A percentile compares a stretch with the other conserved stretches of the same genome.
Evolutionary conservation across 2,888 invertebrate species (phyloP).

Genomic region (Xestia sexstrigata): DNA sequence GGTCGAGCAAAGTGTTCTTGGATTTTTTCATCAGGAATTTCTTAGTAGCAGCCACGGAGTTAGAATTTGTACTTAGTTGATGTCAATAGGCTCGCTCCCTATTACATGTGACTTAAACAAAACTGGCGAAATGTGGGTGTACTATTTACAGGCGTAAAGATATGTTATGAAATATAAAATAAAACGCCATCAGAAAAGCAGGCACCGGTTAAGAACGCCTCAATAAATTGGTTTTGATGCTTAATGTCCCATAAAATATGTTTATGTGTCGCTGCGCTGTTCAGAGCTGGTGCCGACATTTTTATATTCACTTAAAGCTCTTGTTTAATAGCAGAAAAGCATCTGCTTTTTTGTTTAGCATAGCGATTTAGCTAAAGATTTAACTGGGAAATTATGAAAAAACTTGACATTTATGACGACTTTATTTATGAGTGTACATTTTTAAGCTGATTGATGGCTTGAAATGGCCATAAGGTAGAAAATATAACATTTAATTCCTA

Average conservation of each 20-base stretch:
- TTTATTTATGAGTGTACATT: neutral
- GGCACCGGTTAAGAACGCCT: slow-evolving; percentile 12
- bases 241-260: slow-evolving; percentile 51
- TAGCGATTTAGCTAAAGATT: neutral
- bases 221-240: slow-evolving; percentile 37
- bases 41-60: too few species aligned
- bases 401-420: neutral
- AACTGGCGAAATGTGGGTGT: neutral
- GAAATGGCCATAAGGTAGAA: too few species aligned
- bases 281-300: slow-evolving; percentile 1
- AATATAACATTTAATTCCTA: too few species aligned
- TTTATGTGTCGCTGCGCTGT: slow-evolving; percentile 30
- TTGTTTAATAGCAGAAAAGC: neutral
- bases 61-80: neutral
- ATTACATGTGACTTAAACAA: neutral
- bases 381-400: neutral
- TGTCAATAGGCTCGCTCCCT: neutral
- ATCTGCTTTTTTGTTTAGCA: slow-evolving; percentile 15
- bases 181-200: neutral
- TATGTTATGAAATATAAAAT: slow-evolving; percentile 1
- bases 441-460: neutral
- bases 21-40: too few species aligned
- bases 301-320: slow-evolving; percentile 29
- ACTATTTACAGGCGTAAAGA: neutral
- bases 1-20: too few species aligned